A percentile compares a stretch with the other conserved stretches of the same genome.
phyloP scores from a whole-genome alignment of 2,888 invertebrate genomes.

The Epinotia bilunana region DNA sequence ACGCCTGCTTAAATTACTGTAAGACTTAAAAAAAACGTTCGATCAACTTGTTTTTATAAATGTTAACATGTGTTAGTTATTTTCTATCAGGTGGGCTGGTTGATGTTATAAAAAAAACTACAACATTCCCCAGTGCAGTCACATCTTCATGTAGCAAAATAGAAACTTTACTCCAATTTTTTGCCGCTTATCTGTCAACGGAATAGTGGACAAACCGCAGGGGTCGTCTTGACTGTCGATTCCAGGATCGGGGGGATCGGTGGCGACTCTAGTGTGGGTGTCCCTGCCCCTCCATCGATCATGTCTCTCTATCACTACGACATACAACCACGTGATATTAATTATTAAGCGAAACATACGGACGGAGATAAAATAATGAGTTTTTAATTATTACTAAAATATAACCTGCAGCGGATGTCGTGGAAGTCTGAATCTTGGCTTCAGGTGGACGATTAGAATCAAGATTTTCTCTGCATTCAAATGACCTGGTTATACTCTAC shows the following conservation, averaged over 20 bases:
- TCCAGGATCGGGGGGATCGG: constrained; percentile 49
- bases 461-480: no score
- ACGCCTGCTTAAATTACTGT: no score
- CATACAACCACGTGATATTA: constrained; percentile 45
- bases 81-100: background rate
- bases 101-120: constrained; percentile 11
- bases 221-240: constrained; percentile 32
- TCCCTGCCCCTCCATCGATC: constrained; percentile 68
- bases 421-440: background rate
- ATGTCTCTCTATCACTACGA: constrained; percentile 55
- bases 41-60: background rate
- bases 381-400: constrained; percentile 30
- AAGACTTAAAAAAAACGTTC: background rate
- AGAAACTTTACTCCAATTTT: constrained; percentile 28
- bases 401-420: background rate
- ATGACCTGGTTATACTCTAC: no score
- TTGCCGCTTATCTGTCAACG: constrained; percentile 25
- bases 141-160: constrained; percentile 7
- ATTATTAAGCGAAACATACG: constrained; percentile 42
- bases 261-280: constrained; percentile 59
- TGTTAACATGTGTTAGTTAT: background rate
- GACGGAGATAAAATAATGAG: constrained; percentile 35
- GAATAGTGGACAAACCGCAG: constrained; percentile 28
- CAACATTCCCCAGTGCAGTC: constrained; percentile 3
- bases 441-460: background rate